Evolutionary conservation across 2,797 vertebrate species (phyloP).

Genomic region (Todus mexicanus): DNA sequence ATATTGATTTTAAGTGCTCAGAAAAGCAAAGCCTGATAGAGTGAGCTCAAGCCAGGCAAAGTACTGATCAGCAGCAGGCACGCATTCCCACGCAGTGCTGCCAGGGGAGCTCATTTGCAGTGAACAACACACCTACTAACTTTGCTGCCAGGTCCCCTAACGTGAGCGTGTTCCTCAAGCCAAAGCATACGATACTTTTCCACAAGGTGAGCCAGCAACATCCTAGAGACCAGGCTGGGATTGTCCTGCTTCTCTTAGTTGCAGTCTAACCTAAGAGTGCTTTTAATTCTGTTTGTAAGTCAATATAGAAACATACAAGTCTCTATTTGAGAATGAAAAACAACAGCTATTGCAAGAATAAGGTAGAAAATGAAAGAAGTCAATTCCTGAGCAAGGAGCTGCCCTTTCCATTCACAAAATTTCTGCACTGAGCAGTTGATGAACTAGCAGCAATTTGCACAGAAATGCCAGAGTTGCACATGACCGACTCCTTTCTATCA

Average conservation of each 20-base stretch:
- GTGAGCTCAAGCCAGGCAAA: not conserved
- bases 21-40: conserved; percentile 25
- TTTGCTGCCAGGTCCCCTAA: not conserved
- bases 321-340: not conserved
- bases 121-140: not conserved
- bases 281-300: not conserved
- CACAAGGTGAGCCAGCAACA: not conserved
- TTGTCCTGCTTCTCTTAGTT: not conserved
- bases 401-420: not conserved
- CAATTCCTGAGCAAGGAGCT: not conserved
- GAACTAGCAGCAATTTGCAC: not conserved
- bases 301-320: accelerated
- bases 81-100: not conserved
- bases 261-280: not conserved
- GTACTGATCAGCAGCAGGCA: not conserved
- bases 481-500: not conserved
- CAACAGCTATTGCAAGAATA: not conserved
- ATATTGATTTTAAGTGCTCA: conserved; percentile 46
- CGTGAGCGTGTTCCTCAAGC: not conserved
- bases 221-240: not conserved
- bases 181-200: not conserved
- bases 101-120: not conserved
- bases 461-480: not conserved
- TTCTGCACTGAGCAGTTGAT: not conserved
- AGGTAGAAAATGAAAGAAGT: not conserved